A percentile compares a stretch with the other conserved stretches of the same genome.
Evolutionary conservation across 2,113 vertebrate genomes (phyloP).

Genomic region (Acanthisitta chloris): DNA sequence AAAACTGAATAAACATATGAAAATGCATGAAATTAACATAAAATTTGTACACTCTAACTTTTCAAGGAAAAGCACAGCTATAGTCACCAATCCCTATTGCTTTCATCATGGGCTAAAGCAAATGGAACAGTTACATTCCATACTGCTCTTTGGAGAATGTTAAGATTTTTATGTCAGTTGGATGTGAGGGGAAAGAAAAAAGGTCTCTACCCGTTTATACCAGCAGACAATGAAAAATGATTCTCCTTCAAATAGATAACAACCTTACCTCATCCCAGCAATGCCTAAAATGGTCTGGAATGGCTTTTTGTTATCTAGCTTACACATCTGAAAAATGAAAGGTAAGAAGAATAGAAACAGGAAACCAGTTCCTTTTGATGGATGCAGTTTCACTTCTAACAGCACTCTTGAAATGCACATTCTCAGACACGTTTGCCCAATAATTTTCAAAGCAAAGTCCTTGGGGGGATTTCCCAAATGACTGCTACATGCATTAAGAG

Average conservation of each 20-base stretch:
- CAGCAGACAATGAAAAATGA: slow-evolving; percentile 47
- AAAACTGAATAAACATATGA: not conserved
- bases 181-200: slow-evolving; percentile 32
- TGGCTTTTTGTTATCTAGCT: slow-evolving; percentile 51
- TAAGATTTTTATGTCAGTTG: slow-evolving; percentile 31
- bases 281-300: slow-evolving; percentile 45
- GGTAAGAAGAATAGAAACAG: slow-evolving; percentile 15
- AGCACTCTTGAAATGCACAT: slow-evolving; percentile 1
- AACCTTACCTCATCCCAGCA: slow-evolving; percentile 26
- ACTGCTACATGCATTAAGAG: not conserved
- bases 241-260: slow-evolving; percentile 41
- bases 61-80: not conserved
- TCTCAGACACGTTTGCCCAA: slow-evolving; percentile 15
- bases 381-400: slow-evolving; percentile 40
- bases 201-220: not conserved
- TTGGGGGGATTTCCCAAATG: slow-evolving; percentile 53
- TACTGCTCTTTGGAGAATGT: not conserved
- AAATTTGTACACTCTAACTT: not conserved
- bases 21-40: not conserved
- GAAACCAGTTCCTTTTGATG: slow-evolving; percentile 40
- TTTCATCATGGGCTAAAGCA: not conserved
- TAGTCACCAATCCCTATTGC: not conserved
- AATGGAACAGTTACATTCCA: not conserved
- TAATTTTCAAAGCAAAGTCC: slow-evolving; percentile 35
- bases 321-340: slow-evolving; percentile 52